These are phyloP conservation scores for Ailuropoda melanoleuca DNA, from an alignment of 2,113 vertebrate species.

Conservation along the genomic window DNA sequence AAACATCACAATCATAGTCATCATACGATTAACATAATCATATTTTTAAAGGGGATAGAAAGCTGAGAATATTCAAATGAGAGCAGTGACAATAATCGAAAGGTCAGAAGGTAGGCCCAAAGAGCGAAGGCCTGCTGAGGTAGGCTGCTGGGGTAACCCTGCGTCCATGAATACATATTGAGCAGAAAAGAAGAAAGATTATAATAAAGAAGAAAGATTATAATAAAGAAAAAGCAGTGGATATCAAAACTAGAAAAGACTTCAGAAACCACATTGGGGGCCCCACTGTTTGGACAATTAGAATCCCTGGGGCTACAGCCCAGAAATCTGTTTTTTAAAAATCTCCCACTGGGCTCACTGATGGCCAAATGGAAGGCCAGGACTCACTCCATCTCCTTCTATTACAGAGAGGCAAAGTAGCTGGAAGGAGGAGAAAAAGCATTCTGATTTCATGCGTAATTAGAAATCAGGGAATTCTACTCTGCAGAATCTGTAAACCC, in stretches of 20 bases:
- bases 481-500: fast-evolving
- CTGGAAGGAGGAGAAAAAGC: background rate
- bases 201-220: no score
- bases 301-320: background rate
- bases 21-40: background rate
- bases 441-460: background rate
- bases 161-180: fast-evolving
- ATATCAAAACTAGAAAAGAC: background rate
- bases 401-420: background rate
- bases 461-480: background rate
- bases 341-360: fast-evolving
- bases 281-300: background rate
- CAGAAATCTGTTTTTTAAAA: background rate
- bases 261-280: background rate
- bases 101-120: background rate
- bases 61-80: background rate
- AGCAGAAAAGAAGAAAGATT: background rate
- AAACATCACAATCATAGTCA: background rate
- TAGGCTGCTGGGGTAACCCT: background rate
- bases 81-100: background rate
- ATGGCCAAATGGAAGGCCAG: background rate
- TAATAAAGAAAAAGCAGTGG: background rate
- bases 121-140: background rate
- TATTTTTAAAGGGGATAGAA: background rate
- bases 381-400: fast-evolving